Percentiles rank a stretch among this genome's conserved stretches.
phyloP scores from a whole-genome alignment of 1,140 invertebrate genomes.

The Sinella curviseta region DNA sequence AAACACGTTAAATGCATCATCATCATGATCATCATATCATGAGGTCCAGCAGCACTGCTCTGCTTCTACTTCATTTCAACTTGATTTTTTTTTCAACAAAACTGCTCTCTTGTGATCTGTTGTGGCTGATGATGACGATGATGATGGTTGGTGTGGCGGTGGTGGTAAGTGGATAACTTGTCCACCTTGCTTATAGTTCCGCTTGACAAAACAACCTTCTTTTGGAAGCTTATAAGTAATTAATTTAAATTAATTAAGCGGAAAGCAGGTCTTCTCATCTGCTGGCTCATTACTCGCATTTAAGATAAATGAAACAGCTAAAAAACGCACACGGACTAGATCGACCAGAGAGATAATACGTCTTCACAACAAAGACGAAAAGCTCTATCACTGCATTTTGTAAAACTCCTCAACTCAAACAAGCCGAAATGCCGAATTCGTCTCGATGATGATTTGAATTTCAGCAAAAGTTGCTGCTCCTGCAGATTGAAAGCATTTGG shows the following conservation, averaged over 20 bases:
- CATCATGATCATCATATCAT: background rate
- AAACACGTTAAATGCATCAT: background rate
- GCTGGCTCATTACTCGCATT: background rate
- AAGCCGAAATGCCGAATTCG: too few species aligned
- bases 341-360: too few species aligned
- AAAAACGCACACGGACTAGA: background rate
- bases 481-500: too few species aligned
- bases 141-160: background rate
- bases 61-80: too few species aligned
- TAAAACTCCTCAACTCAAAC: too few species aligned
- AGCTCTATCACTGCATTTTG: too few species aligned
- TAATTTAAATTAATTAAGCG: conserved; percentile 24
- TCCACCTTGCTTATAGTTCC: conserved; percentile 15
- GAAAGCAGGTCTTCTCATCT: background rate
- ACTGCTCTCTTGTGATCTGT: too few species aligned
- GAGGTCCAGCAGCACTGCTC: background rate
- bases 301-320: background rate
- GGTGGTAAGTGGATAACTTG: background rate
- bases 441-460: too few species aligned
- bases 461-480: too few species aligned
- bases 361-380: too few species aligned
- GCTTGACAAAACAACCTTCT: background rate
- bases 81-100: too few species aligned
- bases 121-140: too few species aligned
- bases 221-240: background rate